Conservation (phyloP, 37 sponge, comb jelly and placozoan species). For the Geodia barretti region DNA sequence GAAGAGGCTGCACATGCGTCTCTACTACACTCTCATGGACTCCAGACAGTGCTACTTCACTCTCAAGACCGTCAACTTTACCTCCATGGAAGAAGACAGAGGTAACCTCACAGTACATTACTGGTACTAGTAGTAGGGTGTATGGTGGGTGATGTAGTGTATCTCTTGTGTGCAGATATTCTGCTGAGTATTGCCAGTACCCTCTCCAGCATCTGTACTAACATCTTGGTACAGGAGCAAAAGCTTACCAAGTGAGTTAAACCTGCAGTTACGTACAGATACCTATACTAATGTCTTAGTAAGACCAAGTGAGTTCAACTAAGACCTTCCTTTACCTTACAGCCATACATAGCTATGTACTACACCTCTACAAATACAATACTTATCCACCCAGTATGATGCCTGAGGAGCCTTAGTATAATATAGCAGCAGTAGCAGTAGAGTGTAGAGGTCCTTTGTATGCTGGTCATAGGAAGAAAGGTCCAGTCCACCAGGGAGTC, state of each 20-base stretch:
- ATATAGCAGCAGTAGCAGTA: too few relatives aligned
- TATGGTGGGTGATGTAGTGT: background rate
- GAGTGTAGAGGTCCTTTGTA: too few relatives aligned
- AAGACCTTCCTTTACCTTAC: too few relatives aligned
- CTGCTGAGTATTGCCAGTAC: slow-evolving; percentile 49
- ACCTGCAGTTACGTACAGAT: background rate
- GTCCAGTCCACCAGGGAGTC: slow-evolving; percentile 54
- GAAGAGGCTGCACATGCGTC: slow-evolving; percentile 66
- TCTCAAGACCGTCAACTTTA: slow-evolving; percentile 52
- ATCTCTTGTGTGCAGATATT: slow-evolving; percentile 20
- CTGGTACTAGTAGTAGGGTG: background rate
- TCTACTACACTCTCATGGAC: slow-evolving; percentile 49
- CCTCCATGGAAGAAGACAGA: slow-evolving; percentile 69
- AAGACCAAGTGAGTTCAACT: too few relatives aligned
- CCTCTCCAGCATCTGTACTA: slow-evolving; percentile 26
- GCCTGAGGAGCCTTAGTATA: too few relatives aligned
- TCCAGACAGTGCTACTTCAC: slow-evolving; percentile 63
- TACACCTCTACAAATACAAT: too few relatives aligned
- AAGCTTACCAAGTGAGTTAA: slow-evolving; percentile 42
- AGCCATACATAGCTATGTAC: too few relatives aligned
- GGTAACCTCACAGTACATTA: slow-evolving; percentile 36
- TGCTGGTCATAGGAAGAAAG: slow-evolving; percentile 42
- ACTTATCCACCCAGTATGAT: too few relatives aligned
- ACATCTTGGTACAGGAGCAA: slow-evolving; percentile 44
- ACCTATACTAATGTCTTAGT: too few relatives aligned